Evolutionary conservation across 2,888 invertebrate genomes (phyloP), one percentile per base, ranked within the genome.

Genomic region (Ypsolopha sequella): DNA sequence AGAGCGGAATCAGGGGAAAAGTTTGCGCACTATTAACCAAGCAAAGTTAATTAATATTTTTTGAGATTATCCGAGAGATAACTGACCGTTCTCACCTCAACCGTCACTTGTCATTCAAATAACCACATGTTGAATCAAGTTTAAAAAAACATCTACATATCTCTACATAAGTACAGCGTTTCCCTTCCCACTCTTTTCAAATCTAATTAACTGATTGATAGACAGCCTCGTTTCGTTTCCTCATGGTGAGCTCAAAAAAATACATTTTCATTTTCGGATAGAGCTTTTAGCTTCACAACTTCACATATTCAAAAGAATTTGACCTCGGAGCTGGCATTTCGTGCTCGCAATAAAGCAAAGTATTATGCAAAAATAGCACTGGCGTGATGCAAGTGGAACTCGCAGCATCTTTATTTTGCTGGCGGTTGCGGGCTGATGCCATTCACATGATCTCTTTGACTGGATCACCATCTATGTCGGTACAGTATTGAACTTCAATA

Each of bases 351-450:
- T 75, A 70, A 70, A 71, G 64, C 64, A 54, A 24, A 55, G 68
- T 68, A 70, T 80, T 77, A 78, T 77, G 79, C 73, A 77, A 76
- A 74, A 68, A 71, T 65, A 60, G 66, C 59, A 60, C 62, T 76
- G 75, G 33, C 38, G 53, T 51, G 51, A 48, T 51, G 51, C 53
- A 71, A 79, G 66, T 58, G 55, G 58, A 60, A 58, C 58, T 51
- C 55, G 52, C 53, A 51, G 52, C 53, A 52, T 51, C 39, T 45
- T 48, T 45, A 51, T 54, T 41, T 43, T 8, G 43, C 48, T 48
- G 52, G 44, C 14, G 51, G 44, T 45, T 47, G 52, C 34, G 49
- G 49, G 39, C 10, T 33, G 49, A 39, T 34, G 49, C 49, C 49
- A 49, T 49, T 49, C 49, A 49, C 33, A 49, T 49, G 41, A 39